Evolutionary conservation across 2,888 invertebrate genomes (phyloP), one percentile per base, ranked within the genome.

Genomic region (Patella depressa): DNA sequence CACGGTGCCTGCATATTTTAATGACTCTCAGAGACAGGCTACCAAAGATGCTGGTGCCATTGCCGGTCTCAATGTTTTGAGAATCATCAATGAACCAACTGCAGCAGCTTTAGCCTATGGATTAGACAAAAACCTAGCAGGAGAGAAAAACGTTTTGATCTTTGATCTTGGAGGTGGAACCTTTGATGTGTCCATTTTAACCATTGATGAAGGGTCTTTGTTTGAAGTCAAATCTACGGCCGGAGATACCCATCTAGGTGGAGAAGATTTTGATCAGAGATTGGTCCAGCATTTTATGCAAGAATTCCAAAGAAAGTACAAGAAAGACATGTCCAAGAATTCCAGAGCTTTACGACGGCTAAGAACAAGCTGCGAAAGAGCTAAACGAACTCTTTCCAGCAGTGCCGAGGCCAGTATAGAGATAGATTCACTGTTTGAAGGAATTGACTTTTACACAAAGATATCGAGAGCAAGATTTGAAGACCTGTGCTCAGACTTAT

Each of bases 81-180:
- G 92, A 76, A 92, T 92, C 78, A 96, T 97, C 85, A 96, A 96
- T 90, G 86, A 92, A 84, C 92, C 92, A 5, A 92, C 85, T 69
- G 92, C 92, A 4, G 89, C 89, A n/a, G 89, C 89, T 5, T 76
- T 91, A 29, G 91, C 91, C 5, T 92, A 97, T 87, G 97, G 97
- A 34, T 89, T 94, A 11, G 91, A 91, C 75, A 91, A 91, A 78
- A 89, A 89, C 70, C 75, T 87, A 34, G 95, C 88, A 77, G 92
- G 90, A 65, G 93, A 93, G 82, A 92, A 90, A 81, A 93, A 93
- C 85, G 92, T 94, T 3, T 90, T 93, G 59, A 93, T 94, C 77
- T 94, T 93, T 86, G 94, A 94, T 86, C 88, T 94, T 74, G 94
- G 93, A 7, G 94, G 86, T 72, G 91, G 92, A 34, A 92, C 91